These are phyloP conservation scores for Gorsachius goisagi DNA, from an alignment of 2,113 vertebrate species.

Conservation along the genomic window DNA sequence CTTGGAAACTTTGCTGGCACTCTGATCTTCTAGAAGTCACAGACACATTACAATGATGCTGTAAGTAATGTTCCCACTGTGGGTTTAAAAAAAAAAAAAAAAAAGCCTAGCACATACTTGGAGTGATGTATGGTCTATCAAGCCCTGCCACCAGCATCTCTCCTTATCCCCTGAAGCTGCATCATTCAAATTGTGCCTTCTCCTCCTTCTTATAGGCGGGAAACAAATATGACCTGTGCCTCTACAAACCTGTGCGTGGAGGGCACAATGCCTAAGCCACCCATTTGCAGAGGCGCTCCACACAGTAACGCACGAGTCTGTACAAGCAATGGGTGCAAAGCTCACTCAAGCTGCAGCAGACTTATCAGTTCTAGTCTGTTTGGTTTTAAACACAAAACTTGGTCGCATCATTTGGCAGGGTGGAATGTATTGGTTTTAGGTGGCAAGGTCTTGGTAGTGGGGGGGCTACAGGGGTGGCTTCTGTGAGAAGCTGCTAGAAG, in stretches of 20 bases:
- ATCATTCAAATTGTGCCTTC: not conserved
- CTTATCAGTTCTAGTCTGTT: not conserved
- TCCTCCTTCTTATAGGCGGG: not conserved
- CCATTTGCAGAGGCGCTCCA: not conserved
- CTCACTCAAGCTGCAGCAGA: not conserved
- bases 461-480: no score
- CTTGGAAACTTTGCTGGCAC: not conserved
- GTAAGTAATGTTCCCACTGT: not conserved
- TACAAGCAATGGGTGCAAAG: not conserved
- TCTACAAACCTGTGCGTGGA: not conserved
- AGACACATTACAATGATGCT: not conserved
- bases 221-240: not conserved
- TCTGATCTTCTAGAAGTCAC: not conserved
- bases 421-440: no score
- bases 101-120: fast-evolving
- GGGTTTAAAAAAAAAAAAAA: not conserved
- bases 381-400: not conserved
- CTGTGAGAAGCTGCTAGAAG: no score
- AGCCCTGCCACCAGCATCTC: not conserved
- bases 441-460: no score
- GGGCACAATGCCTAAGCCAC: not conserved
- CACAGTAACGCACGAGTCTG: not conserved
- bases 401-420: not conserved
- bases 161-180: not conserved
- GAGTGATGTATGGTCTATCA: not conserved